Percentiles rank a stretch among this genome's conserved stretches.
Conservation (phyloP, 2,113 vertebrate species). For the Collichthys lucidus region DNA sequence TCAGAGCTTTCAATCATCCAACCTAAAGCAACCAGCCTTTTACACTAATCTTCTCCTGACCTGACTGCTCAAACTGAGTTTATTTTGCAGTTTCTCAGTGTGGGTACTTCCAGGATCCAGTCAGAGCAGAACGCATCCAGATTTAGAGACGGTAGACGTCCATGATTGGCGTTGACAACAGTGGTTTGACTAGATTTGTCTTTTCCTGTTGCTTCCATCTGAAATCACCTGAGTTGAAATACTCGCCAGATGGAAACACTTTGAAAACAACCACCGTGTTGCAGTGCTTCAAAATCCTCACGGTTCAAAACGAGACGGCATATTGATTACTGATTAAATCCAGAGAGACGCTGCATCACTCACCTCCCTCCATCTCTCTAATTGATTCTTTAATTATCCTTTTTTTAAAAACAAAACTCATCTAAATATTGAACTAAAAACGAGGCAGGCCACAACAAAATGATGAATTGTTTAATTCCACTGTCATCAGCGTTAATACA, state of each 20-base stretch:
- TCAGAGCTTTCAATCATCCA: neutral
- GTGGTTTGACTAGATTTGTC: too few relatives aligned
- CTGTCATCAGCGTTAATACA: neutral
- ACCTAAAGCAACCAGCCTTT: neutral
- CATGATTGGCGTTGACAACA: neutral
- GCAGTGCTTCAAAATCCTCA: neutral
- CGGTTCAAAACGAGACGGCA: neutral
- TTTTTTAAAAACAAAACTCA: neutral
- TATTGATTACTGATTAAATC: neutral
- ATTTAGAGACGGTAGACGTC: neutral
- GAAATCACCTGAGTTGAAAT: neutral
- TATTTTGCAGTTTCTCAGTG: neutral
- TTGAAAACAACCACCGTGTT: too few relatives aligned
- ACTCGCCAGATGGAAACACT: neutral
- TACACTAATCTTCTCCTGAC: neutral
- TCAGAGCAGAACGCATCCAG: neutral
- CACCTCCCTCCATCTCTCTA: neutral
- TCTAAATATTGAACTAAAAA: neutral
- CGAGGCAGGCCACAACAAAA: neutral
- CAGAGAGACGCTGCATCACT: neutral
- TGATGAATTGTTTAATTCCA: slow-evolving; percentile 1
- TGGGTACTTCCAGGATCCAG: neutral
- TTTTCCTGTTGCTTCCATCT: neutral
- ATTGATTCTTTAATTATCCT: neutral
- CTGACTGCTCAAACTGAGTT: neutral